Conservation (phyloP, 2,888 invertebrate genomes). For the Nephrotoma flavescens region DNA sequence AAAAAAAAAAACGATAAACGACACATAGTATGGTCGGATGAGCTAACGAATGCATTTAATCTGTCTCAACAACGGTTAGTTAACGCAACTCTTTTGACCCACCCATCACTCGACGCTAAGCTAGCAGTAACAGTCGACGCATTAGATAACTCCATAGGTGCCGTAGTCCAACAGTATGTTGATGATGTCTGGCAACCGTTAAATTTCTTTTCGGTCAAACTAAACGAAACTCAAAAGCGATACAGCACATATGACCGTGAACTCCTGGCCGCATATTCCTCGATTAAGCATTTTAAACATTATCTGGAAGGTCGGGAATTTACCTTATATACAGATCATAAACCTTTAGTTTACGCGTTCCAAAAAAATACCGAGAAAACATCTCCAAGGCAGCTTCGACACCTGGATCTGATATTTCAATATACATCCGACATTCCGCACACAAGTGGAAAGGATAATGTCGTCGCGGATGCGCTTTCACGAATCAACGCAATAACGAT, state of each 20-base stretch:
- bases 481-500: neutral
- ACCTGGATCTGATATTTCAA: constrained; percentile 18
- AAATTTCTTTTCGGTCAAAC: constrained; percentile 22
- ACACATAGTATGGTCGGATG: neutral
- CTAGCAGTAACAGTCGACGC: constrained; percentile 13
- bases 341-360: no score
- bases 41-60: neutral
- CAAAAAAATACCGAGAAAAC: constrained; percentile 14
- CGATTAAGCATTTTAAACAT: constrained; percentile 22
- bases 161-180: constrained; percentile 21
- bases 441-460: constrained; percentile 1
- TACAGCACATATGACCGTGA: constrained; percentile 25
- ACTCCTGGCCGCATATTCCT: constrained; percentile 23
- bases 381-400: constrained; percentile 20
- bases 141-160: constrained; percentile 24
- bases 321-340: no score
- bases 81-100: neutral
- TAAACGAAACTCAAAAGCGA: constrained; percentile 18
- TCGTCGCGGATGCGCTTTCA: neutral
- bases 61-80: neutral
- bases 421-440: constrained; percentile 5
- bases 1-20: neutral
- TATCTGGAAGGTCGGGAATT: constrained; percentile 18
- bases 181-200: constrained; percentile 20
- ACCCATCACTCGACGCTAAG: neutral